Conservation (phyloP, 2,113 vertebrate genomes). For the Castor canadensis region DNA sequence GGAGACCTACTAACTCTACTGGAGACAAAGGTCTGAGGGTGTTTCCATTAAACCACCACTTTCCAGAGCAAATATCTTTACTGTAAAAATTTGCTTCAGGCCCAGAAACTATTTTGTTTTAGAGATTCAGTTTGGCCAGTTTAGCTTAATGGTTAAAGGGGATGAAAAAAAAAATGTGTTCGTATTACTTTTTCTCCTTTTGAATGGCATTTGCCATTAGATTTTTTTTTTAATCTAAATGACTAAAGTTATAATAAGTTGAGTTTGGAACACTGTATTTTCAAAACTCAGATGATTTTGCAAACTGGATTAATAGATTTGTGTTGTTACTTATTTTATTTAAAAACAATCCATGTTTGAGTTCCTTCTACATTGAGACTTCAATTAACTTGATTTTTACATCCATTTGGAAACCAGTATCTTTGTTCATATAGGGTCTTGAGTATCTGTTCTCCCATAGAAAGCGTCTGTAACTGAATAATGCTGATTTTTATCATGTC, state of each 20-base stretch:
- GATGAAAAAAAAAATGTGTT: neutral
- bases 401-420: neutral
- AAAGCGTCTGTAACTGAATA: neutral
- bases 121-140: conserved; percentile 56
- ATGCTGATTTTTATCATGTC: neutral
- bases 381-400: neutral
- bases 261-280: neutral
- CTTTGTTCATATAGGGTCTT: neutral
- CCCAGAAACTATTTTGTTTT: conserved; percentile 73
- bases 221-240: conserved; percentile 12
- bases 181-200: neutral
- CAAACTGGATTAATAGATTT: neutral
- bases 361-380: neutral
- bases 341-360: neutral
- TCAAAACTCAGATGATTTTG: neutral
- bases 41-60: conserved; percentile 60
- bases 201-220: neutral
- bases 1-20: conserved; percentile 52
- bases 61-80: conserved; percentile 67
- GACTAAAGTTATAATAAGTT: neutral
- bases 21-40: conserved; percentile 52
- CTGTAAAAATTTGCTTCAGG: conserved; percentile 72
- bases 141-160: conserved; percentile 34
- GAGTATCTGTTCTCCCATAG: neutral
- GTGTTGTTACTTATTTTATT: neutral